phyloP scores from a whole-genome alignment of 1,140 invertebrate species.

The Drosophila kanapiae region DNA sequence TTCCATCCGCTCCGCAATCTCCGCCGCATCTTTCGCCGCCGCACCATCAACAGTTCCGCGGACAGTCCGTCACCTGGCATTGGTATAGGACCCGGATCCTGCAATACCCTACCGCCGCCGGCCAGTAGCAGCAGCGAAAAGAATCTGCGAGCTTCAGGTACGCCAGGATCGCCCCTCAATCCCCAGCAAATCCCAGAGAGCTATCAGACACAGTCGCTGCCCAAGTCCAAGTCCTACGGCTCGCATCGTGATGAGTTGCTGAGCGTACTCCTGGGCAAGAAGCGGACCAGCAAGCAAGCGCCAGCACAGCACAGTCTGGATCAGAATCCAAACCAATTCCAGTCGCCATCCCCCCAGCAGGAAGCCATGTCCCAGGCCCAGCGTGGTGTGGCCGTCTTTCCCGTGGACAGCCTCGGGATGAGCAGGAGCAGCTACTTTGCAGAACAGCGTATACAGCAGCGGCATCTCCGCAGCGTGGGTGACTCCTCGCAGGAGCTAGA shows the following conservation, averaged over 20 bases:
- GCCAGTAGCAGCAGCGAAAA: constrained; percentile 76
- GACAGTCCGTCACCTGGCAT: constrained; percentile 43
- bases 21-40: constrained; percentile 80
- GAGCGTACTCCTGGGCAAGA: constrained; percentile 71
- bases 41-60: constrained; percentile 73
- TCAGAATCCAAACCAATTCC: constrained; percentile 14
- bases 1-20: constrained; percentile 84
- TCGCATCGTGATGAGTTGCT: constrained; percentile 72
- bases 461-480: constrained; percentile 71
- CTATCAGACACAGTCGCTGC: constrained; percentile 78
- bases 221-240: constrained; percentile 79
- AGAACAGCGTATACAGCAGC: constrained; percentile 50
- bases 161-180: constrained; percentile 71
- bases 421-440: constrained; percentile 68
- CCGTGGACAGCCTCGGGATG: constrained; percentile 57
- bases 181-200: constrained; percentile 61
- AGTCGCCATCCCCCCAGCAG: constrained; percentile 30
- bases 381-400: constrained; percentile 76
- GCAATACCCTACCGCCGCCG: constrained; percentile 66
- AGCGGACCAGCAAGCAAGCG: constrained; percentile 56
- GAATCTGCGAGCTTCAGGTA: constrained; percentile 67
- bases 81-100: constrained; percentile 46
- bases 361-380: constrained; percentile 68
- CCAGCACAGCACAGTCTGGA: constrained; percentile 24
- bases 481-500: constrained; percentile 78